A percentile compares a stretch with the other conserved stretches of the same genome.
Evolutionary conservation across 2,888 invertebrate species (phyloP).

Genomic region (Cephus nigrinus): DNA sequence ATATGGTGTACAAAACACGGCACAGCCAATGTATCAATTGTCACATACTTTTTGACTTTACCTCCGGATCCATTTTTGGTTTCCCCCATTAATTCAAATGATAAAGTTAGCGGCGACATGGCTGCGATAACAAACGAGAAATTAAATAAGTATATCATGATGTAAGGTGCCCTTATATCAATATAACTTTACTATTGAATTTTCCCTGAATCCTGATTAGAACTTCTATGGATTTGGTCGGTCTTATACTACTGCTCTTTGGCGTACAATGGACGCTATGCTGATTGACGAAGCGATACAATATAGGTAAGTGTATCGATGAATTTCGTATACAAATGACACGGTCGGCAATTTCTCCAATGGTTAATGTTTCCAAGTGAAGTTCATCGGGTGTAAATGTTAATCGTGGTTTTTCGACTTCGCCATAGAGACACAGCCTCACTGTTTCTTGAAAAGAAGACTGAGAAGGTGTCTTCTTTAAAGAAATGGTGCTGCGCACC

Average conservation of each 20-base stretch:
- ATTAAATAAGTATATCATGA: neutral
- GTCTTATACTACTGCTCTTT: slow-evolving; percentile 58
- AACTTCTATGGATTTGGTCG: slow-evolving; percentile 59
- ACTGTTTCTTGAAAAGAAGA: slow-evolving; percentile 59
- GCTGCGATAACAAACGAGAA: neutral
- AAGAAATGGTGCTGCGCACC: neutral
- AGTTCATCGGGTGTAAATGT: slow-evolving; percentile 67
- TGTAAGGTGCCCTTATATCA: neutral
- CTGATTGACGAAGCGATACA: slow-evolving; percentile 63
- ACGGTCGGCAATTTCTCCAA: slow-evolving; percentile 62
- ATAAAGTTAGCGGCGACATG: neutral
- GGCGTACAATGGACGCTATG: slow-evolving; percentile 67
- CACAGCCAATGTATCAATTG: neutral
- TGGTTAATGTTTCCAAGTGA: slow-evolving; percentile 65
- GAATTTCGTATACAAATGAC: slow-evolving; percentile 67
- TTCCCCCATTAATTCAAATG: neutral
- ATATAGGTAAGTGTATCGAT: slow-evolving; percentile 64
- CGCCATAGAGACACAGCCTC: slow-evolving; percentile 71
- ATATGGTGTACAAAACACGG: slow-evolving; percentile 18
- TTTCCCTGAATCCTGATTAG: slow-evolving; percentile 34
- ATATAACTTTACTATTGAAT: slow-evolving; percentile 31
- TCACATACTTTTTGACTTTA: neutral
- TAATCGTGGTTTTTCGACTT: slow-evolving; percentile 68
- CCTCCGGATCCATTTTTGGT: neutral
- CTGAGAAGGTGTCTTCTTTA: neutral